Percentiles rank a stretch among this genome's conserved stretches.
Evolutionary conservation across 2,113 vertebrate species (phyloP).

Genomic region (human): GRCh38 chr5:54025501-54026000

Average conservation of each 20-base stretch:
- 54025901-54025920: neutral
- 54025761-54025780: neutral
- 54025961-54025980: neutral
- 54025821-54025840: neutral
- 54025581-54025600: neutral
- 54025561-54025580: neutral
- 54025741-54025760: neutral
- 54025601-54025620: neutral
- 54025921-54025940: conserved; percentile 46
- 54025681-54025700: conserved; percentile 14
- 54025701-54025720: conserved; percentile 30
- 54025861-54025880: conserved; percentile 51
- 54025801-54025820: conserved; percentile 13
- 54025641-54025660: neutral
- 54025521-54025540: neutral
- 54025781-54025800: conserved; percentile 29
- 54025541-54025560: neutral
- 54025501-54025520: conserved; percentile 49
- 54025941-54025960: neutral
- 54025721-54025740: neutral
- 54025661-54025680: neutral
- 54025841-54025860: conserved; percentile 28
- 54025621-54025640: neutral
- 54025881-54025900: neutral
- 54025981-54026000: conserved; percentile 16